Percentiles rank a stretch among this genome's conserved stretches.
Conservation (phyloP, 1,140 invertebrate genomes). For the Cheumatopsyche charites region DNA sequence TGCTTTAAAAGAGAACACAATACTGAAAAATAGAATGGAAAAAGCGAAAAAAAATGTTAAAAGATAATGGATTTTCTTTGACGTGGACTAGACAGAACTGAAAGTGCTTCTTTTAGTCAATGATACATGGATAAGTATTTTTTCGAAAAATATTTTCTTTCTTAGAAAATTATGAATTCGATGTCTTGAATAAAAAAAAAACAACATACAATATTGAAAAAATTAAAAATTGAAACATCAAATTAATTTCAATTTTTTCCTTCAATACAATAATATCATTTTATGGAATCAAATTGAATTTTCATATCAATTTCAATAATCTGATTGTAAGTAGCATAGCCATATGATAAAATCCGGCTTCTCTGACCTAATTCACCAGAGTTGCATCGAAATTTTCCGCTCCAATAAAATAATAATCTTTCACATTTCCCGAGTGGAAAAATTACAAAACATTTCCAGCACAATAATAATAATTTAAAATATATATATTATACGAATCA, state of each 20-base stretch:
- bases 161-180: no score
- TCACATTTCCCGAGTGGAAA: no score
- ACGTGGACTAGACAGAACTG: not conserved
- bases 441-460: not conserved
- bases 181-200: not conserved
- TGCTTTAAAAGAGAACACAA: not conserved
- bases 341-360: no score
- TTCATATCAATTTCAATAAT: no score
- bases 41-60: not conserved
- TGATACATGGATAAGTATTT: not conserved
- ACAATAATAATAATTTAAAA: not conserved
- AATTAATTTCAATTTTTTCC: not conserved
- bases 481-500: not conserved
- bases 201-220: not conserved
- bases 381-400: no score
- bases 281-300: no score
- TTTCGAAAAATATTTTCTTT: no score
- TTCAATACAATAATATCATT: no score
- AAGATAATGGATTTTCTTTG: constrained; percentile 15
- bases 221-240: not conserved
- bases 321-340: no score
- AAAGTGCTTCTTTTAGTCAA: not conserved
- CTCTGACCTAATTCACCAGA: no score
- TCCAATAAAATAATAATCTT: no score
- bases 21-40: not conserved